Base-by-base conservation (phyloP, 2,888 invertebrate species). In the Dicyrtoma fusca region DNA sequence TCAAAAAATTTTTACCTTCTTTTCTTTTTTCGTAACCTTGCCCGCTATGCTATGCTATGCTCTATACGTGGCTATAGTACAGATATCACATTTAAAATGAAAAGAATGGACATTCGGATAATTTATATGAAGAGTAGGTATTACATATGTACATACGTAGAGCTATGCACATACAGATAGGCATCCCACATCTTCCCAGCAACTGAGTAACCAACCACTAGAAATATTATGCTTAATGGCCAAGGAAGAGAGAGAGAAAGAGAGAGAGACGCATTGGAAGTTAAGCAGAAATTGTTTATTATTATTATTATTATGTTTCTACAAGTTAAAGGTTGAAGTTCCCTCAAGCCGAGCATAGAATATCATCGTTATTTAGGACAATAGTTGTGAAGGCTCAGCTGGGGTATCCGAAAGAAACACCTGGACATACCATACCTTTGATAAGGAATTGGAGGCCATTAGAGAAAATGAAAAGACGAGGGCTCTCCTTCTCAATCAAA, bases 401-500 rank as follows among this genome's bases (percentile, higher is more conserved):
- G 65, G 66, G 49, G 45, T 72, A 63, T 64, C 44, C 63, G 19
- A 61, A 65, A 68, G 57, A 69, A 74, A 74, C 74, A 74, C 74
- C 74, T 74, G 74, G 74, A 72, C 74, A 72, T 69, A 69, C 69
- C 64, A 72, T 69, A 69, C 69, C 64, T 68, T 74, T 71, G 71
- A 72, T 74, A 74, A 74, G 72, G 69, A 72, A 74, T 74, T 74
- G 74, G 74, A 74, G 72, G 72, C 74, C 74, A 74, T 74, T 74
- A 71, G 69, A 69, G 69, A 69, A 74, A 74, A 74, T 74, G 74
- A 72, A 74, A 72, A 64, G 74, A 72, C 55, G 55, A 63, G 62
- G 47, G 45, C 57, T 63, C 63, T 63, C 17, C 63, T 62, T 63
- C 71, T 71, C 71, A 71, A 71, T 71, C 71, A 71, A 71, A 66